Evolutionary conservation across 2,888 invertebrate species (phyloP).

Genomic region (Prosopocoilus inquinatus): DNA sequence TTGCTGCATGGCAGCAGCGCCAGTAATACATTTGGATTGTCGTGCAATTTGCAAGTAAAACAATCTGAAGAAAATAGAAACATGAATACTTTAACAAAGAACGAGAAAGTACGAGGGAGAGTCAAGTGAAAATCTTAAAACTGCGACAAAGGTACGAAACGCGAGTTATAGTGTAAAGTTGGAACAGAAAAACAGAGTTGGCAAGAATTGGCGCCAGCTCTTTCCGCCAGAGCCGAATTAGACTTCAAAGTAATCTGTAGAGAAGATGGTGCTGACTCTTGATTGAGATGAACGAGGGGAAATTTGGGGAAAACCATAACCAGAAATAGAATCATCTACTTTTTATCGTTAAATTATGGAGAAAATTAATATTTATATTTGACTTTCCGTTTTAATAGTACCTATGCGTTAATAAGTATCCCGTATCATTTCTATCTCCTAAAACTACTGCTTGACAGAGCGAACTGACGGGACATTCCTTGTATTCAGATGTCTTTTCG

Average conservation of each 20-base stretch:
- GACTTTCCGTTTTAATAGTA: constrained; percentile 8
- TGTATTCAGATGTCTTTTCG: constrained; percentile 5
- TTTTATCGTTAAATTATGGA: background rate
- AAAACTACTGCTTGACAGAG: constrained; percentile 35
- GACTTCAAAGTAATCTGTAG: too few relatives aligned
- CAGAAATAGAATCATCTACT: background rate
- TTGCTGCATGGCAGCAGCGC: background rate
- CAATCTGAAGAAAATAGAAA: constrained; percentile 25
- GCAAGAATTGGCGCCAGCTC: too few relatives aligned
- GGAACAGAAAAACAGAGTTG: too few relatives aligned
- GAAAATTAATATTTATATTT: background rate
- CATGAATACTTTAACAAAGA: too few relatives aligned
- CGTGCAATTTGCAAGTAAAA: constrained; percentile 35
- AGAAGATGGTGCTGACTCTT: too few relatives aligned
- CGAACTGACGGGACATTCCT: constrained; percentile 28
- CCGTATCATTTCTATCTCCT: constrained; percentile 30
- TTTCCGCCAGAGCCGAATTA: too few relatives aligned
- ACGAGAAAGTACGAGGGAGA: too few relatives aligned
- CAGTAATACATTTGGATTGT: constrained; percentile 12
- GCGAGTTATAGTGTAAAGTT: too few relatives aligned
- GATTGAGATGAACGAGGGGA: too few relatives aligned
- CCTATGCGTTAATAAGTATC: constrained; percentile 40
- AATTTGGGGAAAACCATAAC: background rate
- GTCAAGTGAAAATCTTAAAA: too few relatives aligned
- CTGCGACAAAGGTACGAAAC: too few relatives aligned